Percentiles rank a stretch among this genome's conserved stretches.
These are phyloP conservation scores for Sinocyclocheilus anshuiensis DNA, from an alignment of 2,113 vertebrate genomes.

Conservation along the genomic window DNA sequence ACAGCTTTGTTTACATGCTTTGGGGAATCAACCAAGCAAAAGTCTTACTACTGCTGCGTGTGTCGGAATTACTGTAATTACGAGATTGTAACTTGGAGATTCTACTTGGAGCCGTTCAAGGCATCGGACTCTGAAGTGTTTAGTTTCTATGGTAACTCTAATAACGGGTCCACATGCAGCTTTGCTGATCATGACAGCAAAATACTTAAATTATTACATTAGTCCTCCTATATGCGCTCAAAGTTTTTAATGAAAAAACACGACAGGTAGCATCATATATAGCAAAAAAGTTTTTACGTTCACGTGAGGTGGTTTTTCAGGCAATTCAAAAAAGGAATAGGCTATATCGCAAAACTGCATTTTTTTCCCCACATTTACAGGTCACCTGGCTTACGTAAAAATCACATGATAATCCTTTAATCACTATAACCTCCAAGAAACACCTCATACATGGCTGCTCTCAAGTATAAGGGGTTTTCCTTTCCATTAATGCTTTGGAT, in stretches of 20 bases:
- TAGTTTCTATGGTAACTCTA: not conserved
- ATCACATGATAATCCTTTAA: no score
- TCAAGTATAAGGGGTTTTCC: no score
- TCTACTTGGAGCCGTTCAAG: not conserved
- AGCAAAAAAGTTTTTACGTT: no score
- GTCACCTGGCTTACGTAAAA: no score
- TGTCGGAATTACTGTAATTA: constrained; percentile 16
- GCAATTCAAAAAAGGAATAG: no score
- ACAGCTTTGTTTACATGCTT: constrained; percentile 14
- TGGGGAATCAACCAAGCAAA: not conserved
- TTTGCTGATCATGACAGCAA: not conserved
- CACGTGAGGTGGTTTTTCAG: no score
- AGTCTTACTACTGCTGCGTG: not conserved
- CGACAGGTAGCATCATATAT: not conserved
- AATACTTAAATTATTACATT: not conserved
- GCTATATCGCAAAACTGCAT: no score
- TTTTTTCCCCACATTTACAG: no score
- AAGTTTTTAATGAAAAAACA: not conserved
- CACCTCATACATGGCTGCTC: no score
- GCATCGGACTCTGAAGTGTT: not conserved
- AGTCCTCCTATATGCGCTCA: not conserved
- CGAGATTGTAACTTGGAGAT: not conserved
- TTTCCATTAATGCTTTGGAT: no score
- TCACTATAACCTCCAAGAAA: no score
- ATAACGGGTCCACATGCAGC: not conserved